Percentiles rank a stretch among this genome's conserved stretches.
These are phyloP conservation scores for Gallinago jamesoni DNA, from an alignment of 2,113 vertebrate species.

Conservation along the genomic window DNA sequence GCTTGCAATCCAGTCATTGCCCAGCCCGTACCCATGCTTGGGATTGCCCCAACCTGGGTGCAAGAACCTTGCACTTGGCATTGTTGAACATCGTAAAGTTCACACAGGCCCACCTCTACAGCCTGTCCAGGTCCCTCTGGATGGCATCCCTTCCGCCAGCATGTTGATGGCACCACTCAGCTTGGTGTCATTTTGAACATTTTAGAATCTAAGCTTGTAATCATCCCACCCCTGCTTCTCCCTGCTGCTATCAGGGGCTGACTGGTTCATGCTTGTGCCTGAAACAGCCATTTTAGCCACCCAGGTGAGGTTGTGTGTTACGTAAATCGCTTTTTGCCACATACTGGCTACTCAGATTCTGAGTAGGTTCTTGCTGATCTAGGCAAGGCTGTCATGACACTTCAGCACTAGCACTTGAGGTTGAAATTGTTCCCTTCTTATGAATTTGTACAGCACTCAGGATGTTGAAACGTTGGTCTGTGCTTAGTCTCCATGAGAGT, in stretches of 20 bases:
- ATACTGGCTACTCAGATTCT: no score
- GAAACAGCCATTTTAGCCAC: not conserved
- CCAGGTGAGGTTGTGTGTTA: not conserved
- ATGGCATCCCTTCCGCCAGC: not conserved
- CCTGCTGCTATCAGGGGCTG: no score
- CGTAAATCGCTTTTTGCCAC: not conserved
- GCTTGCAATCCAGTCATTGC: accelerated
- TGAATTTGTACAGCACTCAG: no score
- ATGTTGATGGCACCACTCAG: not conserved
- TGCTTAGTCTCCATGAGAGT: not conserved
- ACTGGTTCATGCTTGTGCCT: not conserved
- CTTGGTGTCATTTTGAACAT: not conserved
- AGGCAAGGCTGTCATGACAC: not conserved
- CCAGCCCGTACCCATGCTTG: not conserved
- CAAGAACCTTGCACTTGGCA: not conserved
- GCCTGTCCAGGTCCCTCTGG: not conserved
- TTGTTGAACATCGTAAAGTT: not conserved
- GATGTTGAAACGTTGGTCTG: not conserved
- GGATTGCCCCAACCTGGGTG: not conserved
- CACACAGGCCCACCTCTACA: not conserved
- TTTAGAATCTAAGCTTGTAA: not conserved
- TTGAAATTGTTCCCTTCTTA: not conserved
- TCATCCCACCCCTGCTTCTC: not conserved
- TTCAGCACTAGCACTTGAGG: accelerated
- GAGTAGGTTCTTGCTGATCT: not conserved